Percentiles rank a stretch among this genome's conserved stretches.
These are phyloP conservation scores for Cactoblastis cactorum DNA, from an alignment of 2,888 invertebrate species.

Conservation along the genomic window DNA sequence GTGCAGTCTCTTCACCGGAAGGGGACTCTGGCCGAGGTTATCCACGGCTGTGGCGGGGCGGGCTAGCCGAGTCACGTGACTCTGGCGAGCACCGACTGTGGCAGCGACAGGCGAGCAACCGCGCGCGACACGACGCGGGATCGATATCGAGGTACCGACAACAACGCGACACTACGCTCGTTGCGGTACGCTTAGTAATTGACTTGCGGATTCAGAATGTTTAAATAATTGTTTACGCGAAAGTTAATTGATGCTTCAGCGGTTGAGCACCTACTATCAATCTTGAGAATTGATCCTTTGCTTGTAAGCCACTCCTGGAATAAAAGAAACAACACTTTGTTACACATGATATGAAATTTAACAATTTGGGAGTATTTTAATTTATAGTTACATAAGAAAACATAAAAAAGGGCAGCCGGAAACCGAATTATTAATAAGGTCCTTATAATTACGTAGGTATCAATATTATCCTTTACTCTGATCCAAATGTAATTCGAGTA, in stretches of 20 bases:
- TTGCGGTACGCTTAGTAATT: conserved; percentile 43
- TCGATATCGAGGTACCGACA: conserved; percentile 53
- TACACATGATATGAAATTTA: not conserved
- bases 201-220: conserved; percentile 42
- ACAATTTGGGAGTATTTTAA: too few species aligned
- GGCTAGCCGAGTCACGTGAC: conserved; percentile 76
- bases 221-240: conserved; percentile 38
- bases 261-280: conserved; percentile 60
- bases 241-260: conserved; percentile 48
- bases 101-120: conserved; percentile 65
- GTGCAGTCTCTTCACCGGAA: conserved; percentile 80
- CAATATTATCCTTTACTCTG: too few species aligned
- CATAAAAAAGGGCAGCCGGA: conserved; percentile 37
- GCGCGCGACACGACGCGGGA: conserved; percentile 64
- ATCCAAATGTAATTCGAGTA: too few species aligned
- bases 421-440: too few species aligned
- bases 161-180: conserved; percentile 51
- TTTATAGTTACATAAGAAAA: not conserved
- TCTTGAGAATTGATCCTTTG: conserved; percentile 54
- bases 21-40: conserved; percentile 78
- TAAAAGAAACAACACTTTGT: conserved; percentile 38
- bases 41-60: conserved; percentile 78
- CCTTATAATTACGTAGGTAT: too few species aligned
- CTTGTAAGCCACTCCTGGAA: conserved; percentile 69
- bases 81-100: conserved; percentile 75